Percentiles rank a stretch among this genome's conserved stretches.
Evolutionary conservation across 2,888 invertebrate species (phyloP).

Genomic region (Troilus luridus): DNA sequence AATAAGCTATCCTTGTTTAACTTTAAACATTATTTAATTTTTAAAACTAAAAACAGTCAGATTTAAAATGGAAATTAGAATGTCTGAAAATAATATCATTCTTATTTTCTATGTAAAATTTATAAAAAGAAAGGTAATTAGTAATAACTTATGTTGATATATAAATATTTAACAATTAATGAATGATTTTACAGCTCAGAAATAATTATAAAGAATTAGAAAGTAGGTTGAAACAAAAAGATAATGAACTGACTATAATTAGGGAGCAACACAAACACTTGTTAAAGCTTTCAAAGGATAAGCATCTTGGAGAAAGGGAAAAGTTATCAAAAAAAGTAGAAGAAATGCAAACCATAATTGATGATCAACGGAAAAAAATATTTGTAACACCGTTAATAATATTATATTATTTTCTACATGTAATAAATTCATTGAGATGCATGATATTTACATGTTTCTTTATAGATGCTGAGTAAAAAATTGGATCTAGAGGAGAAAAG

Average conservation of each 20-base stretch:
- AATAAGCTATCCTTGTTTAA: neutral
- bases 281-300: slow-evolving; percentile 79
- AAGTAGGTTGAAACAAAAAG: slow-evolving; percentile 76
- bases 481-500: slow-evolving; percentile 82
- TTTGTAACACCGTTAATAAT: slow-evolving; percentile 67
- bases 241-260: slow-evolving; percentile 76
- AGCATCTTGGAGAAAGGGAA: slow-evolving; percentile 81
- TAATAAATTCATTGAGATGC: neutral
- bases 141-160: neutral
- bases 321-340: slow-evolving; percentile 76
- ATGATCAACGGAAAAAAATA: slow-evolving; percentile 70
- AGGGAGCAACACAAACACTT: slow-evolving; percentile 81
- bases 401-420: neutral
- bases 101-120: neutral
- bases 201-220: slow-evolving; percentile 66
- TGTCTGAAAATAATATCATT: neutral
- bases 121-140: neutral
- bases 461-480: slow-evolving; percentile 76
- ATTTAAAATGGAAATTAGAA: neutral
- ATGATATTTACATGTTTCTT: slow-evolving; percentile 33
- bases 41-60: neutral
- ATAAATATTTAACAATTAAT: neutral
- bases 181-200: slow-evolving; percentile 65
- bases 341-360: slow-evolving; percentile 69
- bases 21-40: neutral